Base-by-base conservation (phyloP, 2,797 vertebrate genomes). In the Bovichtus variegatus region DNA sequence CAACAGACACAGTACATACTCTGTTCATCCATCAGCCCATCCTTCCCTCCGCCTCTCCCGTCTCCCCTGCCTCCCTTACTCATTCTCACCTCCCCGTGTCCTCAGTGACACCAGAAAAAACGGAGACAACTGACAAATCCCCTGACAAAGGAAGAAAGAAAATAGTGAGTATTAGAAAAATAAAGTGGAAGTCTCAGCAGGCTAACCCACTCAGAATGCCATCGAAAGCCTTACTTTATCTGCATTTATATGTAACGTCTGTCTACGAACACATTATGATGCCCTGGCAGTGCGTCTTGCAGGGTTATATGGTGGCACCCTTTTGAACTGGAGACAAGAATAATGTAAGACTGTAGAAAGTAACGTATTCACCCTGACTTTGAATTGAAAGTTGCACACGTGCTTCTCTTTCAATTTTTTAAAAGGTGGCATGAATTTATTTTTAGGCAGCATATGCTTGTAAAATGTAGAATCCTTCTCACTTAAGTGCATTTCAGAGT, bases 401-500 rank as follows among this genome's bases (percentile, higher is more conserved):
- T 65, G 27, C 0, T 43, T 31, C 40, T 53, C 31, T 67, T 86
- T 86, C 43, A 78, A 75, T 83, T 80, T 89, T 87, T 77, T 4
- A 31, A n/a, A 79, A 80, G 71, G 50, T 53, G 61, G 43, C 21
- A 19, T 8, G 68, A 15, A 53, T 78, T 57, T 84, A 80, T 84
- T 86, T 87, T 84, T 84, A 82, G 82, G 36, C 34, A 60, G 64
- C 59, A 61, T 43, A 53, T 68, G 55, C 47, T 64, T 70, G 51
- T 62, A 23, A 82, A 84, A 78, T 55, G 58, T 62, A 43, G 55
- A 44, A 49, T 49, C 41, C 62, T 75, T 88, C 71, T 74, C 62
- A 47, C 73, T 67, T 78, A 77, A 82, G 85, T 75, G 84, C 70
- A 82, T 87, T 76, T 82, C 50, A 72, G 76, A 53, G 75, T 71